Conservation (phyloP, 2,797 vertebrate species). For the Anniella stebbinsi region DNA sequence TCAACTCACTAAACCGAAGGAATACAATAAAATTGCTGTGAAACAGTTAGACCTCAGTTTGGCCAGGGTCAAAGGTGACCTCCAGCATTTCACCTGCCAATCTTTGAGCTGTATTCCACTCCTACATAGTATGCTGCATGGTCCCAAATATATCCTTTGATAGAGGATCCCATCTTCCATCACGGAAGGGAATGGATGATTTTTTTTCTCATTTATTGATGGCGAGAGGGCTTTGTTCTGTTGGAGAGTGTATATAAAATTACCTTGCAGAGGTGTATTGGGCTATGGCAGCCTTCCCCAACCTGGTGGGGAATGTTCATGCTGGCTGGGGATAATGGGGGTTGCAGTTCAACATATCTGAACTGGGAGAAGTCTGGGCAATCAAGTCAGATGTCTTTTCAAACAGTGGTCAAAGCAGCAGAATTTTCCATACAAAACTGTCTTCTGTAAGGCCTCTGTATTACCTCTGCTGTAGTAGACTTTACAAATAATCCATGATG, state of each 20-base stretch:
- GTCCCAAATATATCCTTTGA: slow-evolving; percentile 10
- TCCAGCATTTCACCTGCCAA: slow-evolving; percentile 26
- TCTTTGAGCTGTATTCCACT: slow-evolving; percentile 38
- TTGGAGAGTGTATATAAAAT: slow-evolving; percentile 63
- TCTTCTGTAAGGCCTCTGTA: slow-evolving; percentile 41
- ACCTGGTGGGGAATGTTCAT: too few relatives aligned
- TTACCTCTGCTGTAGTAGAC: not conserved
- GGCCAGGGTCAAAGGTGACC: slow-evolving; percentile 20
- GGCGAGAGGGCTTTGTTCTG: slow-evolving; percentile 64
- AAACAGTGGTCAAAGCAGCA: slow-evolving; percentile 49
- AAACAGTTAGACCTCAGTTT: slow-evolving; percentile 33
- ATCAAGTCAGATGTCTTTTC: slow-evolving; percentile 54
- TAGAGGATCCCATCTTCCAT: not conserved
- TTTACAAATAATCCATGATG: not conserved
- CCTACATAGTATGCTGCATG: not conserved
- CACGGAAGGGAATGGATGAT: slow-evolving; percentile 30
- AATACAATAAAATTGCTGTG: slow-evolving; percentile 33
- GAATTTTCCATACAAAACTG: slow-evolving; percentile 4
- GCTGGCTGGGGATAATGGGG: not conserved
- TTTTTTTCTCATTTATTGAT: slow-evolving; percentile 62
- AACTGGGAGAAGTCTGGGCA: slow-evolving; percentile 22
- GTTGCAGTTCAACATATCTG: not conserved
- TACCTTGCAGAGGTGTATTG: slow-evolving; percentile 57
- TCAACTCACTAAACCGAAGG: slow-evolving; percentile 40
- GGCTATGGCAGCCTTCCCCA: not conserved